A percentile compares a stretch with the other conserved stretches of the same genome.
Evolutionary conservation across 2,888 invertebrate species (phyloP).

Genomic region (Ectemnius lituratus): DNA sequence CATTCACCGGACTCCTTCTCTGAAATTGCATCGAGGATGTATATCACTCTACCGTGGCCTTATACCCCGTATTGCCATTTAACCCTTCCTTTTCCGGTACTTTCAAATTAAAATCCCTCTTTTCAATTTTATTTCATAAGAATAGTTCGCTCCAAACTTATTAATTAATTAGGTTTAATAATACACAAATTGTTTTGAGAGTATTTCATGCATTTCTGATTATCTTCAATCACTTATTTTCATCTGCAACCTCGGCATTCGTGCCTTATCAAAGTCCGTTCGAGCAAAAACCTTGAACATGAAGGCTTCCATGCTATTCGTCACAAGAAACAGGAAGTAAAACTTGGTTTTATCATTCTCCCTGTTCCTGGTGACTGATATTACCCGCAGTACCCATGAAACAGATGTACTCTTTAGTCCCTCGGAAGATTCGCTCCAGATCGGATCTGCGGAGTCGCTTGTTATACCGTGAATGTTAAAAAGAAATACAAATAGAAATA

Average conservation of each 20-base stretch:
- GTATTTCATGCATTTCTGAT: not conserved
- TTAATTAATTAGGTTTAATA: not conserved
- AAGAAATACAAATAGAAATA: too few relatives aligned
- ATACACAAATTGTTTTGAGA: not conserved
- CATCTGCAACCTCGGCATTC: conserved; percentile 9
- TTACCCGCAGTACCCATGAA: conserved; percentile 40
- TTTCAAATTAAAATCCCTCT: too few relatives aligned
- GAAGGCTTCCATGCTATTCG: conserved; percentile 24
- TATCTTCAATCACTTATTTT: not conserved
- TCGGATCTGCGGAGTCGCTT: not conserved
- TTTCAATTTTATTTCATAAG: too few relatives aligned
- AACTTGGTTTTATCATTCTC: conserved; percentile 60
- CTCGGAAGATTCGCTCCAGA: conserved; percentile 20
- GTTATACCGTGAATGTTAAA: not conserved
- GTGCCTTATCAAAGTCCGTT: conserved; percentile 38
- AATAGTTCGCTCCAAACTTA: not conserved
- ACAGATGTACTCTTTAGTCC: conserved; percentile 44
- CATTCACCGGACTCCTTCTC: conserved; percentile 48
- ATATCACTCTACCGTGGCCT: not conserved
- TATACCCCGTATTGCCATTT: too few relatives aligned
- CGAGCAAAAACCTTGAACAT: conserved; percentile 48
- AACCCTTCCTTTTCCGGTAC: too few relatives aligned
- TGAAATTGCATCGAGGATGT: conserved; percentile 33
- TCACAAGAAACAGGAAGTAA: conserved; percentile 49
- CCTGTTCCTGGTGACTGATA: conserved; percentile 48